phyloP scores from a whole-genome alignment of 2,797 vertebrate genomes.

The Allobates femoralis region DNA sequence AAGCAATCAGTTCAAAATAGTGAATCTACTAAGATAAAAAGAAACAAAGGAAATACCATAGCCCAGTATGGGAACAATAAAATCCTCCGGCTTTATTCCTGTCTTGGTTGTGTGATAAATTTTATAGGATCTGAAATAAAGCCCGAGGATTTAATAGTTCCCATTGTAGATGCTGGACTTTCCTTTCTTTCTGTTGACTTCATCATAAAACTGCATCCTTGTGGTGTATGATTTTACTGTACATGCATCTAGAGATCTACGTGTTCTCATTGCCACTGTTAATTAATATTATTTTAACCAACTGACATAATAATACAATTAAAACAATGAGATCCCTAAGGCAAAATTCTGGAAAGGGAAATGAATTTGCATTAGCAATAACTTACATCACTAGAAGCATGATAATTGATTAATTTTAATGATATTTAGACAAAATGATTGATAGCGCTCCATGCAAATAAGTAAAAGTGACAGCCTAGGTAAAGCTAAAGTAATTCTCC shows the following conservation, averaged over 20 bases:
- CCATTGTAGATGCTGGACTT: no score
- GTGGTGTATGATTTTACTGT: neutral
- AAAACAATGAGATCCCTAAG: conserved; percentile 40
- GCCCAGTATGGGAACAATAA: no score
- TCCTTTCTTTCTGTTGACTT: neutral
- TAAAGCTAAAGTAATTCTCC: conserved; percentile 42
- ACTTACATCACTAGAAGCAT: conserved; percentile 33
- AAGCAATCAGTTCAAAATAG: neutral
- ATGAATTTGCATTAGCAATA: conserved; percentile 51
- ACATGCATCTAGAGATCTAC: neutral
- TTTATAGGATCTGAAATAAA: no score
- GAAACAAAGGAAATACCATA: neutral
- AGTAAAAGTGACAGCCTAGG: conserved; percentile 44
- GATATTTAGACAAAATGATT: conserved; percentile 56
- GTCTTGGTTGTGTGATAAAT: no score
- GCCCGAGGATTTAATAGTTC: no score
- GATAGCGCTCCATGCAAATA: conserved; percentile 51
- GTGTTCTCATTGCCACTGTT: conserved; percentile 18
- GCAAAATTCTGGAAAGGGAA: conserved; percentile 30
- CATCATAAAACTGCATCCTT: neutral
- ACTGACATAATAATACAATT: conserved; percentile 31
- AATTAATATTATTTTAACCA: conserved; percentile 37
- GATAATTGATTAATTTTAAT: conserved; percentile 57
- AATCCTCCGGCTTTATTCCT: no score
- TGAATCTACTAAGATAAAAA: neutral